Evolutionary conservation across 2,888 invertebrate species (phyloP), one percentile per base, ranked within the genome.

Genomic region (Nebria brevicollis): DNA sequence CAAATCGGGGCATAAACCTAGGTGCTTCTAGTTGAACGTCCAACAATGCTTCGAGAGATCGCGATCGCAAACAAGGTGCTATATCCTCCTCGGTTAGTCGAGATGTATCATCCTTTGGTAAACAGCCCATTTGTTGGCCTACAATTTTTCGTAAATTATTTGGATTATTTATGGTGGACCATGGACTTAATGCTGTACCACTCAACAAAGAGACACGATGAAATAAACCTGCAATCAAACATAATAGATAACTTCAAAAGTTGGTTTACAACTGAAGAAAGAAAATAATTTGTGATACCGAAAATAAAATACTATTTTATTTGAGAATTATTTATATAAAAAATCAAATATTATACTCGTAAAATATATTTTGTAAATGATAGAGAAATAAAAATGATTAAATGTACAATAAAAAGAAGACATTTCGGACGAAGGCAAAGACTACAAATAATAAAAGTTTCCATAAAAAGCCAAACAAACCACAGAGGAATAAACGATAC

Each of bases 161-260:
- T 0, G 95, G 93, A 87, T 94, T 94, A 77, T 94, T 94, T 41
- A 94, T 92, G 82, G 94, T 90, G 65, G 95, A 94, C 91, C 94
- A 94, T 7, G 95, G 94, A 86, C 94, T 94, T 75, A 95, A 89
- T 20, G 95, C 94, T 1, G 95, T 94, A 1, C 96, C 96, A 85
- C 95, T 95, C 85, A 95, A 91, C 84, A 96, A 90, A 75, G 95
- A 91, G 83, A 94, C 94, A 75, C 95, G 92, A 74, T 93, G 93
- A 86, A 95, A 93, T 81, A 96, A 90, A 83, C 94, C 95, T 95
- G 89, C 8, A 85, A 85, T 1, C 34, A 70, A 26, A 25, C 5
- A 54, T 54, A 54, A 54, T 11, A 8, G 7, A 54, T 54, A 11
- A 11, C 8, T 11, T 54, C 26, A 75, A 75, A 66, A 75, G 8